Base-by-base conservation (phyloP, 2,888 invertebrate species). In the Synergus gifuensis region DNA sequence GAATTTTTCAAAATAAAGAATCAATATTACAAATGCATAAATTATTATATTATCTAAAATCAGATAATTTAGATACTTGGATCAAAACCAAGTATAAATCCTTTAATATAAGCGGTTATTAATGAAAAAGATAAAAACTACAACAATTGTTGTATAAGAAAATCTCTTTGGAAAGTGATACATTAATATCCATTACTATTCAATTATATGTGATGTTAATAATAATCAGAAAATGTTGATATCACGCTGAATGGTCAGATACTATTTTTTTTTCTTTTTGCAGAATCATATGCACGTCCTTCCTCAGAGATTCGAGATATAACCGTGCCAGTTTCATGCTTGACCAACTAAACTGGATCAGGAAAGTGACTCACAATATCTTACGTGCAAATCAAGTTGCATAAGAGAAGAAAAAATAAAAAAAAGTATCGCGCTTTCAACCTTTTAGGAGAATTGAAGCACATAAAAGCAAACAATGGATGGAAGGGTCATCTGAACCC, bases 311-410 rank as follows among this genome's bases (percentile, higher is more conserved):
- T 12, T 12, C 22, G 60, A 60, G 60, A 60, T 60, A 60, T 60
- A 1, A 60, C 22, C 54, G 54, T 60, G 18, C 60, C 18, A 12
- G 22, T 22, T 22, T 60, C 22, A n/a, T 54, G 16, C 54, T 54
- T 54, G 60, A n/a, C 60, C 22, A 12, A 22, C 11, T 22, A 22
- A 60, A 60, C 60, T 60, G 60, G 22, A 60, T 60, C 60, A 12
- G 4, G 22, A 60, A 58, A 64, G 58, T 78, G 79, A 79, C 62
- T 77, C 79, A 79, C 46, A 60, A 49, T 36, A 18, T 69, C 46
- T 73, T 63, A 49, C 67, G 44, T 49, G 77, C 63, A 28, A 28
- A n/a, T 77, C 28, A 28, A 49, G 77, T 77, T 73, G 62, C 77
- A 77, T 69, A 79, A 79, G 14, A 18, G 69, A 60, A 36, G 12